Base-by-base conservation (phyloP, 2,797 vertebrate species). In the Vultur gryphus region DNA sequence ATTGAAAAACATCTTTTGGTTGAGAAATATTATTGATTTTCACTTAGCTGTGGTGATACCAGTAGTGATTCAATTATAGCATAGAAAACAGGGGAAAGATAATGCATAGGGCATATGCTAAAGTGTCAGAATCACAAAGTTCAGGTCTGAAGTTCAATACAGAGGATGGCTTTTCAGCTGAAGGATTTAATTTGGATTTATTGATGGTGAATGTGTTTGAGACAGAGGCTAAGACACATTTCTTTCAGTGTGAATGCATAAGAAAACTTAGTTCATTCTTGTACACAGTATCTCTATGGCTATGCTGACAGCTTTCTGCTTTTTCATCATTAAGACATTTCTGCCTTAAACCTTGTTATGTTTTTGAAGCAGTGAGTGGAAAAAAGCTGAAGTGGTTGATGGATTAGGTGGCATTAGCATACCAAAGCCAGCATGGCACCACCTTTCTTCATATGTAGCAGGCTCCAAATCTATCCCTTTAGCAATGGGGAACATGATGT, bases 271-370 rank as follows among this genome's bases (percentile, higher is more conserved):
- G 16, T 48, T 61, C 3, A 8, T 51, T 76, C 8, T 16, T 7
- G 17, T 29, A 5, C 58, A 6, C 0, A 0, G 7, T 16, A 19
- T 46, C 37, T 51, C 41, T 26, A 5, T 2, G 16, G 35, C 16
- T 58, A 2, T 33, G 31, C 58, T 59, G 77, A 28, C 37, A 39
- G 6, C 28, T 89, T 66, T 69, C 58, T 83, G 54, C 37, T 35
- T 39, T 9, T 65, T 78, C 54, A 62, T 35, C 39, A 8, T 58
- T 43, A 24, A 19, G 48, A 49, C 13, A 7, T 20, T 73, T 86
- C 46, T 83, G 48, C 52, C 18, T 46, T 58, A 55, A 88, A 37
- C 10, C 44, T 41, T 6, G 9, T 29, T n/a, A 9, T 18, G 51
- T 31, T 91, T 90, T 65, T 59, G 24, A 89, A 94, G 66, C 21